Evolutionary conservation across 2,888 invertebrate genomes (phyloP).

Genomic region (Melangyna quadrimaculata): DNA sequence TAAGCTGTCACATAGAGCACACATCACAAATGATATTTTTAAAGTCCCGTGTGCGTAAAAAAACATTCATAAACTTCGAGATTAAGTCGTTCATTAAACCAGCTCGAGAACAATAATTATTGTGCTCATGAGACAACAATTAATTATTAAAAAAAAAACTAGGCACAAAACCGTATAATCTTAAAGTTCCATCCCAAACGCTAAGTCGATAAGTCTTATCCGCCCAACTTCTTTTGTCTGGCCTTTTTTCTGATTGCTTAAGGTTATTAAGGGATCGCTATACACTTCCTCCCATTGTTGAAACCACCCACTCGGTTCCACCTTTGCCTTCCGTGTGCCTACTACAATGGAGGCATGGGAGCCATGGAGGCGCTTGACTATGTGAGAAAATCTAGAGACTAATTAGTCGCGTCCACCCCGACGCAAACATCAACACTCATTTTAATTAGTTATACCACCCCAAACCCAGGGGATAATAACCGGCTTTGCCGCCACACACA

Average conservation of each 20-base stretch:
- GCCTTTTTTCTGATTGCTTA: slow-evolving; percentile 2
- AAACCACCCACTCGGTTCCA: slow-evolving; percentile 56
- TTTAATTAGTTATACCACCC: slow-evolving; percentile 68
- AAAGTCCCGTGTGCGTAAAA: not conserved
- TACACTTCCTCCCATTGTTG: slow-evolving; percentile 47
- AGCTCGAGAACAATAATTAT: slow-evolving; percentile 8
- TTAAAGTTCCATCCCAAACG: slow-evolving; percentile 2
- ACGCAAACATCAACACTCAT: slow-evolving; percentile 69
- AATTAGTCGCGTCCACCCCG: slow-evolving; percentile 70
- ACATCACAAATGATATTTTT: not conserved
- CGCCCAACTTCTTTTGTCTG: slow-evolving; percentile 34
- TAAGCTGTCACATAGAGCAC: not conserved
- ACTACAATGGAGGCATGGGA: not conserved
- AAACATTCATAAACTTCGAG: not conserved
- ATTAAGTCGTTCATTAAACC: not conserved
- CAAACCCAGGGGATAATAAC: slow-evolving; percentile 58
- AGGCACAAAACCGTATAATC: not conserved
- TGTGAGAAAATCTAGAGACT: slow-evolving; percentile 55
- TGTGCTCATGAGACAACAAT: slow-evolving; percentile 38
- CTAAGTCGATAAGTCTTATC: slow-evolving; percentile 3
- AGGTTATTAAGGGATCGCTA: not conserved
- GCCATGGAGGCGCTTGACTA: not conserved
- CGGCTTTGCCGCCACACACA: slow-evolving; percentile 6
- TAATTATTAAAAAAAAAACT: slow-evolving; percentile 32
- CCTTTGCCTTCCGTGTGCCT: slow-evolving; percentile 61